Evolutionary conservation across 2,888 invertebrate species (phyloP).

Genomic region (Dynastes grantii): DNA sequence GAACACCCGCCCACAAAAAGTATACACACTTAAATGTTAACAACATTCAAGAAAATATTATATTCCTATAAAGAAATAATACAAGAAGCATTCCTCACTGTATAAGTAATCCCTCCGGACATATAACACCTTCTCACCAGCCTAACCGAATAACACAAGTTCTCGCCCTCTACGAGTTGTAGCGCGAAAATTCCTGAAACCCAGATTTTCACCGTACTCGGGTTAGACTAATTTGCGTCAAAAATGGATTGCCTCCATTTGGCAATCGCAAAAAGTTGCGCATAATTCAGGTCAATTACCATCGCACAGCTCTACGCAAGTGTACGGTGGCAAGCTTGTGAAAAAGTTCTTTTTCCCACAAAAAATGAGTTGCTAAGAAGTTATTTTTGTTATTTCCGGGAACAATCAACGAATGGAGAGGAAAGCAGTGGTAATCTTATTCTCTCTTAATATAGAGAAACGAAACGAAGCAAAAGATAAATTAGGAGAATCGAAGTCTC

Average conservation of each 20-base stretch:
- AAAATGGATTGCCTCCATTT: constrained; percentile 32
- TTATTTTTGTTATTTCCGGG: not conserved
- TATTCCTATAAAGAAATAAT: too few relatives aligned
- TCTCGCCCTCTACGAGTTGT: not conserved
- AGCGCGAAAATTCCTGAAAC: not conserved
- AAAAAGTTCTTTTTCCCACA: constrained; percentile 11
- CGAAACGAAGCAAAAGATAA: not conserved
- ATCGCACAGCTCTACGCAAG: not conserved
- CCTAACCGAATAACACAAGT: not conserved
- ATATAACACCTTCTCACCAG: not conserved
- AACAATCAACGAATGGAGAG: not conserved
- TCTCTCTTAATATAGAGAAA: not conserved
- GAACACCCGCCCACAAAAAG: too few relatives aligned
- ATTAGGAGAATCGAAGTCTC: not conserved
- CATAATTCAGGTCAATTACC: constrained; percentile 36
- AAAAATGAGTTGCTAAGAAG: not conserved
- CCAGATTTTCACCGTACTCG: not conserved
- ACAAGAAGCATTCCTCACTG: too few relatives aligned
- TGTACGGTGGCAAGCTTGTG: not conserved
- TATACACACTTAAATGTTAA: too few relatives aligned
- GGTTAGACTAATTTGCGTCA: constrained; percentile 29
- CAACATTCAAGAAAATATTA: too few relatives aligned
- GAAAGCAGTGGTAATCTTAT: not conserved
- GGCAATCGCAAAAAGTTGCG: constrained; percentile 32
- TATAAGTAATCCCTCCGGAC: not conserved